These are phyloP conservation scores for Cepaea hortensis DNA, from an alignment of 2,888 invertebrate species.

Conservation along the genomic window DNA sequence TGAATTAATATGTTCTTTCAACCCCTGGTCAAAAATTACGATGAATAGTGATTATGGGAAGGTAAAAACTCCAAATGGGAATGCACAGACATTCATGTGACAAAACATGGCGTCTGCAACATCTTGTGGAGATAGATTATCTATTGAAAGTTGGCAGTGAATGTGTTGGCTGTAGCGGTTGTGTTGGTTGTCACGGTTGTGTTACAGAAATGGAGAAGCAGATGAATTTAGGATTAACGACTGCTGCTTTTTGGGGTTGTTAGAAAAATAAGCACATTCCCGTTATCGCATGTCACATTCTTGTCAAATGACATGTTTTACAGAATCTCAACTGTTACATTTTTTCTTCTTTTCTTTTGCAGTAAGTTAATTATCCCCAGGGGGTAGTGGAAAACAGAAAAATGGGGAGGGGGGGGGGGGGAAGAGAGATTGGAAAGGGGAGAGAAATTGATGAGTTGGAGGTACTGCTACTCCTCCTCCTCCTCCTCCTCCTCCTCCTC, in stretches of 20 bases:
- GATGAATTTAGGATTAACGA: neutral
- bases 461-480: too few relatives aligned
- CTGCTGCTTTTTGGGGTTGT: neutral
- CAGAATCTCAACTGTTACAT: too few relatives aligned
- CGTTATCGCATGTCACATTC: too few relatives aligned
- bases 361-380: too few relatives aligned
- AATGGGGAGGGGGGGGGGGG: too few relatives aligned
- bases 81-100: conserved; percentile 1
- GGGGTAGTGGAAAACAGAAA: too few relatives aligned
- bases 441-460: too few relatives aligned
- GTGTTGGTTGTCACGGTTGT: neutral
- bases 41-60: neutral
- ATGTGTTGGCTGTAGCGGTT: neutral
- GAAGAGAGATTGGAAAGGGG: too few relatives aligned
- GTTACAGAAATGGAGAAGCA: neutral
- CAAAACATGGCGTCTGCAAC: conserved; percentile 17
- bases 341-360: too few relatives aligned
- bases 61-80: neutral
- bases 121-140: neutral
- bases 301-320: too few relatives aligned
- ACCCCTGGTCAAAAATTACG: neutral
- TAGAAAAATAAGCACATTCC: too few relatives aligned
- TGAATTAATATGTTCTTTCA: neutral
- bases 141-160: neutral
- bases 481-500: too few relatives aligned